Evolutionary conservation across 2,888 invertebrate genomes (phyloP), one percentile per base, ranked within the genome.

Genomic region (Orthosia gracilis): DNA sequence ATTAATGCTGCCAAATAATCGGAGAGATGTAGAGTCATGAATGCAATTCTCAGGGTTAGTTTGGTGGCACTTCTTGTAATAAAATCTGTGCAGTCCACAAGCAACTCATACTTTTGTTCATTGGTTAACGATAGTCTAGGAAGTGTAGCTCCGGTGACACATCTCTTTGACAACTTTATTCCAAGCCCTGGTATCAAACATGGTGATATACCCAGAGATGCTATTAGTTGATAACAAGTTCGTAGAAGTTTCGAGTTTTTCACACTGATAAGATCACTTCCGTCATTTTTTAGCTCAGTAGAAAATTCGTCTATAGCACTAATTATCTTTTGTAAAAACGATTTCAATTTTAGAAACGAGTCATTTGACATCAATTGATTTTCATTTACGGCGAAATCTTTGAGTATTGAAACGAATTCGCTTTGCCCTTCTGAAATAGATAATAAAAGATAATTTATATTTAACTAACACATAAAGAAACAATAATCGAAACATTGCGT

Each of bases 181-280:
- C 98, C 98, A 61, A 98, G 93, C 2, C 98, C 98, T 49, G 97
- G 97, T 83, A 97, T 94, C 49, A 98, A 92, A 89, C 97, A 97
- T 18, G 97, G 97, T 76, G 97, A 96, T 73, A 98, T 95, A 62
- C 98, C 98, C 76, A 98, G 93, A 54, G 97, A 97, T 40, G 97
- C 94, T 59, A 98, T 90, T 80, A 98, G 94, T 91, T 98, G 97
- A 82, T 98, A 94, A 84, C 97, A 96, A 59, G 96, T 96, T 87
- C 97, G 96, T 9, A 98, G 88, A n/a, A 94, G 92, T 91, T 97
- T 97, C 86, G 97, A 97, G 90, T 98, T 97, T 85, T 97, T 97
- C 0, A 98, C 97, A 91, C 98, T 98, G 61, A 98, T 94, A 21
- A 97, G 90, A 83, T 95, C 90, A 23, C 90, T 91, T 17, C 93